Evolutionary conservation across 2,797 vertebrate genomes (phyloP), one percentile per base, ranked within the genome.

Genomic region (Glyptemys insculpta): DNA sequence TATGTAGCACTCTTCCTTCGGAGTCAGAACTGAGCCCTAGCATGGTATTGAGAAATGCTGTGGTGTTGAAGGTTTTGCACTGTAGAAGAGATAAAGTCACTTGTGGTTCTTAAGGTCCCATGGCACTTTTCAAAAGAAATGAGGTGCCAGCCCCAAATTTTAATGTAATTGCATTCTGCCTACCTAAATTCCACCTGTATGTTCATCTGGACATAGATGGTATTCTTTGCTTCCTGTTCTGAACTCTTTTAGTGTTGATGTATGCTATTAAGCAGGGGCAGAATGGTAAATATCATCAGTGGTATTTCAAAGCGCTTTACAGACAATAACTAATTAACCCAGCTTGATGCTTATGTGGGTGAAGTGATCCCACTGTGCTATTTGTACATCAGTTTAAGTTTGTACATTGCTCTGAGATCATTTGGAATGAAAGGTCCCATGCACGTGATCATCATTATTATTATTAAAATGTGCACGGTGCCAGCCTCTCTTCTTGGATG

Each of bases 291-390:
- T 52, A 89, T 53, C 19, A 1, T 83, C 90, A 91, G 41, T 53
- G 88, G 74, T 95, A 83, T 91, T 94, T 97, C 89, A 81, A 25
- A 96, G 88, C 54, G 49, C 90, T 96, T 93, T 78, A 81, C 52
- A 93, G 74, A 91, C 94, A 96, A 88, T 94, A 91, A 85, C 53
- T 57, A 54, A 84, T 86, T 94, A 94, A 93, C 95, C 95, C 89
- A 90, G 74, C 87, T 90, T 49, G 89, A 81, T 91, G 86, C 54
- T 95, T 93, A 25, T 11, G 90, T 89, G 81, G 49, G 14, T 9
- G 88, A 83, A 54, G 86, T 50, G 81, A 91, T 91, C 59, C 88
- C 83, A 23, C 8, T 3, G 89, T 93, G 72, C 93, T 95, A 79
- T 85, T 65, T 95, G 89, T 89, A 49, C 41, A 92, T 85, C 53